These are phyloP conservation scores for Leistus spinibarbis DNA, from an alignment of 2,888 invertebrate genomes.

Conservation along the genomic window DNA sequence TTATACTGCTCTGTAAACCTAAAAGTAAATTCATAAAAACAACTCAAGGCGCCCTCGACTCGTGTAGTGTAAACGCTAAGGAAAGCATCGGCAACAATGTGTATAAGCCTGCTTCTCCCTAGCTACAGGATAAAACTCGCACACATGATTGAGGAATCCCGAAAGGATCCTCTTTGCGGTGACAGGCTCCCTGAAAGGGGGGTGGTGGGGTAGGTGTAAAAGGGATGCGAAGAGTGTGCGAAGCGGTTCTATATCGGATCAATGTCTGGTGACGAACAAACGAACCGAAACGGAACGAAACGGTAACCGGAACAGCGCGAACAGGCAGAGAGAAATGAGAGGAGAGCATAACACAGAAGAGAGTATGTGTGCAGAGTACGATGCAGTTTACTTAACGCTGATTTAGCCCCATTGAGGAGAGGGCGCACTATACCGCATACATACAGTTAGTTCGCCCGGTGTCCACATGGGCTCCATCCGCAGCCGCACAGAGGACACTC, in stretches of 20 bases:
- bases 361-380: neutral
- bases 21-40: neutral
- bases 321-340: neutral
- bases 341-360: neutral
- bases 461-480: neutral
- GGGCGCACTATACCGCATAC: neutral
- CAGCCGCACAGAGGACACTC: neutral
- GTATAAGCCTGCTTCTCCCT: neutral
- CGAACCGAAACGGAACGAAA: conserved; percentile 15
- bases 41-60: neutral
- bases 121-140: neutral
- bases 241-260: conserved; percentile 5
- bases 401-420: conserved; percentile 27
- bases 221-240: neutral
- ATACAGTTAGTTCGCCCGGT: conserved; percentile 17
- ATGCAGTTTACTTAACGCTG: conserved; percentile 34
- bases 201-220: neutral
- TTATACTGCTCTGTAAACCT: too few species aligned
- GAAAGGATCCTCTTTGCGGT: neutral
- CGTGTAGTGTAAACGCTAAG: neutral
- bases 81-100: neutral
- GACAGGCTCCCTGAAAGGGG: neutral
- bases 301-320: conserved; percentile 19
- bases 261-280: conserved; percentile 8
- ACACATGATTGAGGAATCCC: neutral